Evolutionary conservation across 2,113 vertebrate genomes (phyloP), one percentile per base, ranked within the genome.

Genomic region (Leptodactylus fuscus): DNA sequence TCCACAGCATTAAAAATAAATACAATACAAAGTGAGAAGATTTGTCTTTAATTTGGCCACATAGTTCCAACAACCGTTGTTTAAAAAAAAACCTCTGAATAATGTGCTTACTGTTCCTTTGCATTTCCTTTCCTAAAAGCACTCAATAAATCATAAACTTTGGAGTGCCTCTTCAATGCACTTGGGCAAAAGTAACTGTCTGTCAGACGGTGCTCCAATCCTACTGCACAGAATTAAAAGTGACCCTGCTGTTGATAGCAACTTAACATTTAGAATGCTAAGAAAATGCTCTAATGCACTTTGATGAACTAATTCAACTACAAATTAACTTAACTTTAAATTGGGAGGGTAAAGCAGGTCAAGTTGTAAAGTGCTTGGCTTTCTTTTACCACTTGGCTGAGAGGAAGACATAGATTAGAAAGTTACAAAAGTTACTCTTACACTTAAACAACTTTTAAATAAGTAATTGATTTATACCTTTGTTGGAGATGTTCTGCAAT

Each of bases 281-380:
- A 85, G 74, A 69, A 85, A 85, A 85, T 84, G 82, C 82, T 84
- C 82, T 76, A 77, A 84, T 77, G 83, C 83, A 85, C 83, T 85
- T 79, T 71, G 76, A 85, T 85, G 83, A 85, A 85, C 83, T 85
- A 85, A 85, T 85, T 80, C 65, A 80, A 80, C 76, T 85, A 58
- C 75, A 80, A 85, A 85, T 85, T 85, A 85, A 80, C 76, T 85
- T 85, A 71, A 71, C 75, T 79, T 85, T 78, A 18, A 85, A 80
- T 71, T 44, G 65, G 83, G 36, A 80, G 83, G 75, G 74, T 80
- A 85, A 85, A 80, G 48, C 76, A 80, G 83, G 83, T 80, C 83
- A 80, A 24, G 65, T 85, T 80, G 53, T 80, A 80, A 85, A 85
- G 76, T 85, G 76, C 83, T 80, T 73, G 32, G 75, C 83, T 80